Evolutionary conservation across 2,797 vertebrate species (phyloP), one percentile per base, ranked within the genome.

Genomic region (Chanos chanos): DNA sequence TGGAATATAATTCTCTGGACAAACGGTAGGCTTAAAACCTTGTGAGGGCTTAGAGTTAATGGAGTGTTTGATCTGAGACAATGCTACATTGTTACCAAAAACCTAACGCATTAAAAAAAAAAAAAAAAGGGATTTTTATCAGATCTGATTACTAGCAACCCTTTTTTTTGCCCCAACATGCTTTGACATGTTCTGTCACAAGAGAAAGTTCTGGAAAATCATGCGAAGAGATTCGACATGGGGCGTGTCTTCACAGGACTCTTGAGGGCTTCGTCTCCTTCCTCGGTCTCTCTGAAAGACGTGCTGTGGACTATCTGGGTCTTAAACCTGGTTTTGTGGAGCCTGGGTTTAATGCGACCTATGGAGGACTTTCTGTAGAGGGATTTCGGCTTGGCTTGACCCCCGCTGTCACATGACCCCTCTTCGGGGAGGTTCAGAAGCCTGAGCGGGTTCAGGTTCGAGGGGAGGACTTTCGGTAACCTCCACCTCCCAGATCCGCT

Each of bases 291-390:
- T 41, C 88, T 85, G 70, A 94, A 92, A 2, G 92, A 92, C 0
- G 92, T 91, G 64, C 90, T 94, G 83, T 97, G 96, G 75, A 98
- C 93, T 76, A 97, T 96, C 80, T 98, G 96, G 41, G 95, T 93
- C 71, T 90, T 85, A 80, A 94, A 94, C 48, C 93, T 89, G 50
- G 93, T 94, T 53, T 92, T 91, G 68, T 95, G 92, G 49, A 97
- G 85, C 56, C 94, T 95, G 37, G n/a, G n/a, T n/a, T n/a, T n/a
- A n/a, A 93, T 87, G 9, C 92, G 87, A 15, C 91, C 89, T 45
- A 91, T 70, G 10, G 88, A 89, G 0, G 90, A 84, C 80, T 95
- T 98, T 71, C 94, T 90, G 71, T 87, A 84, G 25, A 93, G 78
- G 7, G 90, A 87, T 60, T 89, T 93, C 18, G 79, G 71, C 83